A percentile compares a stretch with the other conserved stretches of the same genome.
These are phyloP conservation scores for Chloebia gouldiae DNA, from an alignment of 2,113 vertebrate genomes.

Conservation along the genomic window DNA sequence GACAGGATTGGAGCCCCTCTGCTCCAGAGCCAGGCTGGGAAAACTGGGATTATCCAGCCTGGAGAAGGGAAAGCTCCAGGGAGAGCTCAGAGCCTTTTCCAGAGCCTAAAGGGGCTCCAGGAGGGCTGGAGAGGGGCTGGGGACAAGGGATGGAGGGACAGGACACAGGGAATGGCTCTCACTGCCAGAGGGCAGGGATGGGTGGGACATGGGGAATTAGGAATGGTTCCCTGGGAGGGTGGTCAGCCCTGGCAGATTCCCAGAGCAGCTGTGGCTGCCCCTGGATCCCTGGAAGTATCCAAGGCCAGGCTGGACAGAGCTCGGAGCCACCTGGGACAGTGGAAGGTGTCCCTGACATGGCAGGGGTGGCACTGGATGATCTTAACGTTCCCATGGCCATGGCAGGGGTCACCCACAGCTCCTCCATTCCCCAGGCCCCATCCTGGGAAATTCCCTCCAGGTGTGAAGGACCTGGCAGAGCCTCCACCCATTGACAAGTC, in stretches of 20 bases:
- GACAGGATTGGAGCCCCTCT: neutral
- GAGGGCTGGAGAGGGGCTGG: neutral
- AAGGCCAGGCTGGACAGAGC: rapidly evolving
- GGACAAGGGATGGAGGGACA: neutral
- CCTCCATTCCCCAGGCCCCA: rapidly evolving
- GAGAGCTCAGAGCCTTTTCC: neutral
- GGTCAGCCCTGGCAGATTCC: rapidly evolving
- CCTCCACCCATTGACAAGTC: neutral
- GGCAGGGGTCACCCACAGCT: rapidly evolving
- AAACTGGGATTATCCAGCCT: neutral
- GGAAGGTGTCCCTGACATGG: neutral
- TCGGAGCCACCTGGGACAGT: rapidly evolving
- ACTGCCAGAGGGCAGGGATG: rapidly evolving
- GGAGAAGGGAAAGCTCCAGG: neutral
- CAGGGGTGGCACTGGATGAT: too few species aligned
- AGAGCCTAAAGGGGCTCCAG: neutral
- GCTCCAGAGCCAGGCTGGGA: neutral
- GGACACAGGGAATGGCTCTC: neutral
- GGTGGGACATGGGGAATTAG: neutral
- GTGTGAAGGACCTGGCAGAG: neutral
- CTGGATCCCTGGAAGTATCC: neutral
- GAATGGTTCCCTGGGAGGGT: rapidly evolving
- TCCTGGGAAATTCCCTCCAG: neutral
- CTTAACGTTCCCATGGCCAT: neutral
- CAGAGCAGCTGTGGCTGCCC: neutral